A percentile compares a stretch with the other conserved stretches of the same genome.
Evolutionary conservation across 1,140 invertebrate species (phyloP).

Genomic region (Panonychus citri): DNA sequence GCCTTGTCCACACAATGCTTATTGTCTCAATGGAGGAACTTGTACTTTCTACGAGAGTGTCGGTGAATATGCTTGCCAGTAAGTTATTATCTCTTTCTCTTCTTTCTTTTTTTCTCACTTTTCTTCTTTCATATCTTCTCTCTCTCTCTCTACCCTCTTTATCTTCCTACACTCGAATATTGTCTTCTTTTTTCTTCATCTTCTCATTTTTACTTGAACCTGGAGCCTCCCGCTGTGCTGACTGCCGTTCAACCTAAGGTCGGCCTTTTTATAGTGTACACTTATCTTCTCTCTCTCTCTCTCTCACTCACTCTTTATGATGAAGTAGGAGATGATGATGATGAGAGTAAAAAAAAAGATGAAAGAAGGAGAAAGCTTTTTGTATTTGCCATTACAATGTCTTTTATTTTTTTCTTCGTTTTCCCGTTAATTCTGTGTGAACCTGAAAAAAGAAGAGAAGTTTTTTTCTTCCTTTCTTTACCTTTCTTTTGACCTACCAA

Average conservation of each 20-base stretch:
- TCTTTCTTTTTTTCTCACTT: not conserved
- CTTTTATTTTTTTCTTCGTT: not conserved
- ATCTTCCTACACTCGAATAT: not conserved
- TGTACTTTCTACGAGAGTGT: conserved; percentile 52
- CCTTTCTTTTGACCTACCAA: no score
- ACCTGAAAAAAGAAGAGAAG: not conserved
- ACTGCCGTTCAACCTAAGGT: no score
- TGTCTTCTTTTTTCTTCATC: not conserved
- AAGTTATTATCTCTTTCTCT: conserved; percentile 20
- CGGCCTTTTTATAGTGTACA: no score
- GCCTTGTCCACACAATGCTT: conserved; percentile 36
- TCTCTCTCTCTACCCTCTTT: not conserved
- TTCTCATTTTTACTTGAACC: not conserved
- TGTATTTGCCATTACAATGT: not conserved
- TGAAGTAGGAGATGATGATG: not conserved
- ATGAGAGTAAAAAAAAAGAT: not conserved
- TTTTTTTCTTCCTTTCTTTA: not conserved
- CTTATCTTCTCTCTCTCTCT: no score
- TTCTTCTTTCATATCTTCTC: not conserved
- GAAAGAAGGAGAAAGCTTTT: not conserved
- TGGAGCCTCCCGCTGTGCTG: not conserved
- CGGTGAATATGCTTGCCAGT: conserved; percentile 53
- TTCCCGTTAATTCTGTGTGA: not conserved
- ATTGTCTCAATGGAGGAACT: conserved; percentile 54
- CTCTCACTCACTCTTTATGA: no score